Percentiles rank a stretch among this genome's conserved stretches.
phyloP scores from a whole-genome alignment of 92 coral and sea anemone genomes.

The Heliopora coerulea region DNA sequence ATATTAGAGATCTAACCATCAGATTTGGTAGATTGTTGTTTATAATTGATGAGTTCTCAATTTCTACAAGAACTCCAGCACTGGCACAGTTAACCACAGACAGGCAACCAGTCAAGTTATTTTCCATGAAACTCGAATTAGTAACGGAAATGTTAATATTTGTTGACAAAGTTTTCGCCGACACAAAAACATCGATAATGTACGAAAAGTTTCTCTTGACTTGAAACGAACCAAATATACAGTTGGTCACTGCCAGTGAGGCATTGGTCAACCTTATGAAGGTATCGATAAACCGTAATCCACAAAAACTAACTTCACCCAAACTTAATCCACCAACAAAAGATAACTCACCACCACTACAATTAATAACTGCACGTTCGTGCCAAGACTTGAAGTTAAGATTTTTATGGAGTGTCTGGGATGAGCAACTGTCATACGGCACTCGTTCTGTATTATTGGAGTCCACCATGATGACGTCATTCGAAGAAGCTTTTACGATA shows the following conservation, averaged over 20 bases:
- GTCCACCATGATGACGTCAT: constrained; percentile 22
- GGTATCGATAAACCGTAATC: constrained; percentile 7
- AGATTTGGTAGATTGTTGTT: neutral
- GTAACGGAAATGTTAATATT: constrained; percentile 1
- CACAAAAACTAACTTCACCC: neutral
- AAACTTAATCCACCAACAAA: neutral
- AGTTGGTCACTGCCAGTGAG: neutral
- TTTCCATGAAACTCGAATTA: constrained; percentile 17
- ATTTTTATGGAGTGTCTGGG: neutral
- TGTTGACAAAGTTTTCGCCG: neutral
- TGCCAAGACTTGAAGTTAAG: neutral
- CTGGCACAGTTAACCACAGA: neutral
- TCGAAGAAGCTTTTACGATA: neutral
- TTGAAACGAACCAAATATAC: neutral
- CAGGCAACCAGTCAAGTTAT: neutral
- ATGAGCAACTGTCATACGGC: constrained; percentile 7
- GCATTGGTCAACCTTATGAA: neutral
- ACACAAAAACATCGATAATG: neutral
- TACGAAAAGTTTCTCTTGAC: neutral
- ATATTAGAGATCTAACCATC: neutral
- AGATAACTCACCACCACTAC: neutral
- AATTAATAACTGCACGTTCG: neutral
- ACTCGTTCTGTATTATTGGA: neutral
- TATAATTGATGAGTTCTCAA: neutral
- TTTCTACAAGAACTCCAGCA: constrained; percentile 2